A percentile compares a stretch with the other conserved stretches of the same genome.
These are phyloP conservation scores for Lasiurus borealis DNA, from an alignment of 2,113 vertebrate species.

Conservation along the genomic window DNA sequence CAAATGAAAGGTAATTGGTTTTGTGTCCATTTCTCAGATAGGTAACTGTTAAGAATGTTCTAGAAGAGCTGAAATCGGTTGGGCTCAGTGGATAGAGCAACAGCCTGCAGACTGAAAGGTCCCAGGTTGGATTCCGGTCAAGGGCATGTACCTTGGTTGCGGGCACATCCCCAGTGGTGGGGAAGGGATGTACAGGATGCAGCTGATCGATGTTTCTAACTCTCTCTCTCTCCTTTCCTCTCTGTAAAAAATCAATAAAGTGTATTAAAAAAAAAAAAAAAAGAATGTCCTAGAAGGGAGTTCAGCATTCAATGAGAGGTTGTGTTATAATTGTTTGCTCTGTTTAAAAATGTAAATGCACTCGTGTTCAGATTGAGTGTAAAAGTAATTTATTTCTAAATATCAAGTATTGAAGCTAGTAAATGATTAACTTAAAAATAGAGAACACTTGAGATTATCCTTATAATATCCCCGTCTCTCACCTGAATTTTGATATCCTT, in stretches of 20 bases:
- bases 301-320: neutral
- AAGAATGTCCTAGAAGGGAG: neutral
- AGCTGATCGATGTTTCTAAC: no score
- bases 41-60: neutral
- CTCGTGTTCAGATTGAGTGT: neutral
- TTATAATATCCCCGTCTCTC: neutral
- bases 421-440: constrained; percentile 48
- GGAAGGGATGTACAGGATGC: no score
- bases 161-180: no score
- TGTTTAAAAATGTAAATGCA: neutral
- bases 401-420: neutral
- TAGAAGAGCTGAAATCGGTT: no score
- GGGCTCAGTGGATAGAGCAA: no score
- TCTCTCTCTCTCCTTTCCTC: no score
- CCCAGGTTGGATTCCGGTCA: no score
- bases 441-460: neutral
- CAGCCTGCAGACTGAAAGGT: no score
- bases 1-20: neutral
- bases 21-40: neutral
- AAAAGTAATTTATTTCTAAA: constrained; percentile 49
- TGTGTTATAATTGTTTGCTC: neutral
- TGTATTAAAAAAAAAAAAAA: no score
- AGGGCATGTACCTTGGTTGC: no score
- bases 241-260: no score
- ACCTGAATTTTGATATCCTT: constrained; percentile 5